A percentile compares a stretch with the other conserved stretches of the same genome.
Evolutionary conservation across 1,140 invertebrate genomes (phyloP).

Genomic region (Mactra quadrangularis): DNA sequence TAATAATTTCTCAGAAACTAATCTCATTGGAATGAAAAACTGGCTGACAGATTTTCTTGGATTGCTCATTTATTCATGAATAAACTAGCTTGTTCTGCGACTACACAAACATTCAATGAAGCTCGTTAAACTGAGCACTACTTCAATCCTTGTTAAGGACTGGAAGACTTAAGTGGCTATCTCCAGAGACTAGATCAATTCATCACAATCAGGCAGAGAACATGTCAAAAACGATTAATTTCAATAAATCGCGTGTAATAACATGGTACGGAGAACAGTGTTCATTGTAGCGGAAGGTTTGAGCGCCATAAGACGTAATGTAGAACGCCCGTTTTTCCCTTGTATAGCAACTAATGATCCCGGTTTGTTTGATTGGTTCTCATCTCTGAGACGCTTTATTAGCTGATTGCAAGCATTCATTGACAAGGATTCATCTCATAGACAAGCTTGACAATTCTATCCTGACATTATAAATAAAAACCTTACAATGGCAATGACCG

Average conservation of each 20-base stretch:
- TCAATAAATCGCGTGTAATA: conserved; percentile 64
- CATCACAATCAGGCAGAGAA: conserved; percentile 45
- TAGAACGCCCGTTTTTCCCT: not conserved
- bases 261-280: conserved; percentile 42
- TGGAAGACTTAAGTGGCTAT: conserved; percentile 41
- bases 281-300: conserved; percentile 43
- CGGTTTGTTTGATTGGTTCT: conserved; percentile 8
- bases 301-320: not conserved
- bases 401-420: too few relatives aligned
- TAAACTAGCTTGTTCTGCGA: conserved; percentile 29
- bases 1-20: not conserved
- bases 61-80: conserved; percentile 48
- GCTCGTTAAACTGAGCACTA: conserved; percentile 27
- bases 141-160: conserved; percentile 20
- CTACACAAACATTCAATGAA: conserved; percentile 33
- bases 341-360: conserved; percentile 11
- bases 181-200: conserved; percentile 54
- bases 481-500: too few relatives aligned
- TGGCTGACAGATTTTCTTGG: conserved; percentile 38
- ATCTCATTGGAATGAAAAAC: conserved; percentile 34
- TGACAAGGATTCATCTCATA: too few relatives aligned
- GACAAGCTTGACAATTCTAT: too few relatives aligned
- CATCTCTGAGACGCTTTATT: not conserved
- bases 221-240: conserved; percentile 62
- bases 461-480: too few relatives aligned